phyloP scores from a whole-genome alignment of 2,113 vertebrate species.

The Triplophysa dalaica region DNA sequence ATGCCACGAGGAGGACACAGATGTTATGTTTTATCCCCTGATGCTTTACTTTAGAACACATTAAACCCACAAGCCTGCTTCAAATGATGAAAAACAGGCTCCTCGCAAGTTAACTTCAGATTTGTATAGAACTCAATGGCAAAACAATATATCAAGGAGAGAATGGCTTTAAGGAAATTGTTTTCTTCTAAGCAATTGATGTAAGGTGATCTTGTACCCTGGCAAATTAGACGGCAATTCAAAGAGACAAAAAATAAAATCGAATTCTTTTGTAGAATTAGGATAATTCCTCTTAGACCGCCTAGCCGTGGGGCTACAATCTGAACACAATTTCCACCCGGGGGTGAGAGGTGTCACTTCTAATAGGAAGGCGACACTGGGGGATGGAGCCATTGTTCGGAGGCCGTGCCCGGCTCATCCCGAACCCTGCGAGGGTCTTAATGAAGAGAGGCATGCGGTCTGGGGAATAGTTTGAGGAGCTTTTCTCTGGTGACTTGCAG shows the following conservation, averaged over 20 bases:
- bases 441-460: slow-evolving; percentile 94
- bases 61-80: slow-evolving; percentile 65
- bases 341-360: slow-evolving; percentile 76
- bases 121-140: slow-evolving; percentile 56
- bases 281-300: slow-evolving; percentile 65
- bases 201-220: slow-evolving; percentile 59
- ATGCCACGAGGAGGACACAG: slow-evolving; percentile 59
- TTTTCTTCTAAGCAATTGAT: slow-evolving; percentile 66
- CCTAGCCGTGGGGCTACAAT: slow-evolving; percentile 64
- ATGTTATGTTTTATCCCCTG: slow-evolving; percentile 71
- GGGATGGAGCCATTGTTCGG: slow-evolving; percentile 75
- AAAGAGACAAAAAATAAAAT: slow-evolving; percentile 61
- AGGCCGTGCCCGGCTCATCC: slow-evolving; percentile 70
- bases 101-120: slow-evolving; percentile 57
- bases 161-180: slow-evolving; percentile 66
- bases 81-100: slow-evolving; percentile 65
- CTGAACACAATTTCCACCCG: slow-evolving; percentile 75
- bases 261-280: slow-evolving; percentile 74
- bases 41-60: slow-evolving; percentile 64
- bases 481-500: slow-evolving; percentile 88
- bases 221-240: slow-evolving; percentile 63
- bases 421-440: slow-evolving; percentile 84
- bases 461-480: slow-evolving; percentile 87
- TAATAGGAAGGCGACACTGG: slow-evolving; percentile 73
- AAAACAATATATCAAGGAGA: slow-evolving; percentile 62